phyloP scores from a whole-genome alignment of 2,113 vertebrate species.

The Etia nguti region DNA sequence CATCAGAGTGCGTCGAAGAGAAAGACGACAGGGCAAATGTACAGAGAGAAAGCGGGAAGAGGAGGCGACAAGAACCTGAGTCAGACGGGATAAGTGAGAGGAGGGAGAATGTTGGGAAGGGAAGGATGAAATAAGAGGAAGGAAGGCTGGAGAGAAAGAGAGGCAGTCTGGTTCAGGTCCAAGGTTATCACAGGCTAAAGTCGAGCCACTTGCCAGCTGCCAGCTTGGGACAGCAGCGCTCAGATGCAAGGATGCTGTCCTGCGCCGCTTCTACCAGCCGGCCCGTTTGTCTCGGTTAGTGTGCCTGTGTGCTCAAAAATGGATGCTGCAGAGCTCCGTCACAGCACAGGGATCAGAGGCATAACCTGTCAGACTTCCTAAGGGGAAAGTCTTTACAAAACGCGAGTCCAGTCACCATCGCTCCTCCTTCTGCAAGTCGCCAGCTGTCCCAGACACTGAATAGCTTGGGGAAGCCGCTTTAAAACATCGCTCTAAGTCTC shows the following conservation, averaged over 20 bases:
- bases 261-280: slow-evolving; percentile 2
- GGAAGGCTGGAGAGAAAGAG: neutral
- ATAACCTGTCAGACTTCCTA: neutral
- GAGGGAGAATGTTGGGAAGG: neutral
- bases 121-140: neutral
- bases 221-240: slow-evolving; percentile 56
- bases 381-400: neutral
- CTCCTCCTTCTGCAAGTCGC: neutral
- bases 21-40: neutral
- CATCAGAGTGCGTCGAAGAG: slow-evolving; percentile 10
- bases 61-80: neutral
- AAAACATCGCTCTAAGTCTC: slow-evolving; percentile 36
- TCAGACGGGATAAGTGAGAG: neutral
- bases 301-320: neutral
- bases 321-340: neutral
- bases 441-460: neutral
- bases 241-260: slow-evolving; percentile 34
- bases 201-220: slow-evolving; percentile 48
- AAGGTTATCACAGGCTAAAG: slow-evolving; percentile 44
- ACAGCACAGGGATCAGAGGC: slow-evolving; percentile 16
- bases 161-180: slow-evolving; percentile 43
- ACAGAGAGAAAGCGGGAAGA: neutral
- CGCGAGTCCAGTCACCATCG: neutral
- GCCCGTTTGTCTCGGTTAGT: neutral
- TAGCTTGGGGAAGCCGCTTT: slow-evolving; percentile 37